Percentiles rank a stretch among this genome's conserved stretches.
Conservation (phyloP, 2,113 vertebrate species). For the Dasyprocta punctata region DNA sequence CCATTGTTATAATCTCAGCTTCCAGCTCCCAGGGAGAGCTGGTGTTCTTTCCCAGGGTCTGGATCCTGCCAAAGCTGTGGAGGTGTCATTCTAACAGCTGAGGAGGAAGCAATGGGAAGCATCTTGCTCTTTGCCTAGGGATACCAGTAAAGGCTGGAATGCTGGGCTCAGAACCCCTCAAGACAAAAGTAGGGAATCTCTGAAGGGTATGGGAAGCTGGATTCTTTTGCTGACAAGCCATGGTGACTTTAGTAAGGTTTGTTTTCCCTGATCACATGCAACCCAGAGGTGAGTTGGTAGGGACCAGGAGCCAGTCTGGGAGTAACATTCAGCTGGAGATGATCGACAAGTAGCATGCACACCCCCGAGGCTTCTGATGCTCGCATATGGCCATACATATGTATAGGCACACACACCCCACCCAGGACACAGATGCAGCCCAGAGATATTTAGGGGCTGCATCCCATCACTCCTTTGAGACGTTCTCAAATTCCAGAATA, state of each 20-base stretch:
- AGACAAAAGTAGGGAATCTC: neutral
- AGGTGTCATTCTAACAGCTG: neutral
- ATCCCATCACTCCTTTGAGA: conserved; percentile 70
- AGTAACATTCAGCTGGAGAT: conserved; percentile 10
- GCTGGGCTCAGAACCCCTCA: neutral
- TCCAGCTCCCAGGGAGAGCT: neutral
- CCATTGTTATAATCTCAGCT: neutral
- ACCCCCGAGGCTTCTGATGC: conserved; percentile 20
- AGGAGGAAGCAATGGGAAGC: neutral
- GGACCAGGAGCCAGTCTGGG: neutral
- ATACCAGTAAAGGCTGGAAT: neutral
- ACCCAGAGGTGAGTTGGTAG: conserved; percentile 50
- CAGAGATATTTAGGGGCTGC: conserved; percentile 78
- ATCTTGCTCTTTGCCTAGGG: neutral
- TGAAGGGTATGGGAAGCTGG: neutral
- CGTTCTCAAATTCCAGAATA: conserved; percentile 80
- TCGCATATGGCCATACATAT: conserved; percentile 79
- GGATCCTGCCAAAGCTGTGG: neutral
- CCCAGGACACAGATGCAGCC: conserved; percentile 76
- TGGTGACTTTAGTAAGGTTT: neutral
- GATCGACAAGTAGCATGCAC: neutral
- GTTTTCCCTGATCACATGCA: neutral
- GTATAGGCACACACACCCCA: conserved; percentile 71
- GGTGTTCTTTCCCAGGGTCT: neutral
- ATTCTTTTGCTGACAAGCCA: neutral